Evolutionary conservation across 2,113 vertebrate genomes (phyloP).

Genomic region (Rhinolophus ferrumequinum): DNA sequence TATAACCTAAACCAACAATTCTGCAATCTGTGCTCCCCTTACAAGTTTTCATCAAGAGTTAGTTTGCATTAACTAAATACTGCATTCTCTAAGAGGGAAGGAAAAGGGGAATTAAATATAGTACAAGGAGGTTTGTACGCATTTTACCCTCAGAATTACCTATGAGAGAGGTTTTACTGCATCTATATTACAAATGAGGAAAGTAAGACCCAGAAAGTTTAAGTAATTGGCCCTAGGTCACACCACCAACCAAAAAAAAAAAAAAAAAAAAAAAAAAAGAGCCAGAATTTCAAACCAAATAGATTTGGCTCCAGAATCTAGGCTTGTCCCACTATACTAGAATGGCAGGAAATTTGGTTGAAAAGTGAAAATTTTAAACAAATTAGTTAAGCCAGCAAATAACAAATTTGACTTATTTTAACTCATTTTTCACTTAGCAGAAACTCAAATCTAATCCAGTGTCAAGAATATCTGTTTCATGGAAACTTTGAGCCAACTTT

Average conservation of each 20-base stretch:
- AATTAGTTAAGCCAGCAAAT: slow-evolving; percentile 41
- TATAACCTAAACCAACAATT: slow-evolving; percentile 80
- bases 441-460: neutral
- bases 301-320: neutral
- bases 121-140: neutral
- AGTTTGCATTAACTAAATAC: slow-evolving; percentile 67
- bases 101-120: neutral
- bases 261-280: neutral
- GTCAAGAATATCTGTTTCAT: neutral
- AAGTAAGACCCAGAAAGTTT: neutral
- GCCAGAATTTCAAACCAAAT: neutral
- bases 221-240: neutral
- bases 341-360: neutral
- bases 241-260: neutral
- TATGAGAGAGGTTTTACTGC: neutral
- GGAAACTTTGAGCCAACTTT: neutral
- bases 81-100: slow-evolving; percentile 64
- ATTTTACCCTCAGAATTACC: neutral
- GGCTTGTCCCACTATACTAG: neutral
- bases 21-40: slow-evolving; percentile 68
- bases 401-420: slow-evolving; percentile 27
- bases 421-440: slow-evolving; percentile 12
- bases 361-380: slow-evolving; percentile 40
- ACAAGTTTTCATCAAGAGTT: slow-evolving; percentile 74
- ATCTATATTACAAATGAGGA: slow-evolving; percentile 14